phyloP scores from a whole-genome alignment of 2,888 invertebrate genomes.

The Clepsis dumicolana region DNA sequence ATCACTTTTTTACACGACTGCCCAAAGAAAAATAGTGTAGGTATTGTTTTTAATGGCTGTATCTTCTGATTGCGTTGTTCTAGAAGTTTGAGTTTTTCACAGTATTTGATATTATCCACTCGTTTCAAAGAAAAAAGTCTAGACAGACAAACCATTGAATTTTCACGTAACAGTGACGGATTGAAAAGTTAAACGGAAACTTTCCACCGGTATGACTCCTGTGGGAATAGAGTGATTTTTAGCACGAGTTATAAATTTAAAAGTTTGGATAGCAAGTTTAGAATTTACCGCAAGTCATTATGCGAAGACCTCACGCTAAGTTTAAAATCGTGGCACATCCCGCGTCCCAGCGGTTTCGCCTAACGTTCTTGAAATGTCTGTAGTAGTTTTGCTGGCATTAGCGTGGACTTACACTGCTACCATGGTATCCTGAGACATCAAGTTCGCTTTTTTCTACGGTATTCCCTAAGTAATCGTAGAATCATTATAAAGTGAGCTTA shows the following conservation, averaged over 20 bases:
- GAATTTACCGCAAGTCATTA: constrained; percentile 56
- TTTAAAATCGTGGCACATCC: constrained; percentile 55
- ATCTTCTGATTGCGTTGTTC: too few relatives aligned
- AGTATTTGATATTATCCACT: too few relatives aligned
- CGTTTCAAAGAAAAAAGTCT: too few relatives aligned
- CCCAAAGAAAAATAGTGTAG: too few relatives aligned
- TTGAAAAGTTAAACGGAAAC: constrained; percentile 13
- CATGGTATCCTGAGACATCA: not conserved
- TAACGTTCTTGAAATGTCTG: constrained; percentile 46
- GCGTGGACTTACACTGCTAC: constrained; percentile 38
- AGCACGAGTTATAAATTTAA: constrained; percentile 39
- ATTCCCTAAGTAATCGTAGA: too few relatives aligned
- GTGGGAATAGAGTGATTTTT: constrained; percentile 28
- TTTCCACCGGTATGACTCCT: constrained; percentile 17
- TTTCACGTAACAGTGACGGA: too few relatives aligned
- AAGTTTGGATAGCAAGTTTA: constrained; percentile 43
- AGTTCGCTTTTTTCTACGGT: too few relatives aligned
- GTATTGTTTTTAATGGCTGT: too few relatives aligned
- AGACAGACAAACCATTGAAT: too few relatives aligned
- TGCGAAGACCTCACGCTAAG: constrained; percentile 54
- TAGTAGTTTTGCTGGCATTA: constrained; percentile 45
- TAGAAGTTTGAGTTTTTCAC: too few relatives aligned
- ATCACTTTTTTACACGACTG: too few relatives aligned
- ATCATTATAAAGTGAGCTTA: too few relatives aligned
- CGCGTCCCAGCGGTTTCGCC: constrained; percentile 43